Evolutionary conservation across 2,113 vertebrate genomes (phyloP).

Genomic region (Chascanopsetta lugubris): DNA sequence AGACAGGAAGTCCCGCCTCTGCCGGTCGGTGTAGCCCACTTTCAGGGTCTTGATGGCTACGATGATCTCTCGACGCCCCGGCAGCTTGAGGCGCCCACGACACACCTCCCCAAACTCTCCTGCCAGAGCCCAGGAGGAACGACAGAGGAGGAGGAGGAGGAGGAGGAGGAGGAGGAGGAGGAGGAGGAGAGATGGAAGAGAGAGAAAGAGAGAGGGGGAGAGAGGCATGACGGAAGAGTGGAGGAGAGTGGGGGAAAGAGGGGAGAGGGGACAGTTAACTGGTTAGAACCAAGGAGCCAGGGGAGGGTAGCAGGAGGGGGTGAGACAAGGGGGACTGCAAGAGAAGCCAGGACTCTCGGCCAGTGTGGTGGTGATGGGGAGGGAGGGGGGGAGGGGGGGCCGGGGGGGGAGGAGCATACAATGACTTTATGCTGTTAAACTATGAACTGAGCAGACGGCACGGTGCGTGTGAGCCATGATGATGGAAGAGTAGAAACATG

Average conservation of each 20-base stretch:
- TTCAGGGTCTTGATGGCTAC: conserved; percentile 99
- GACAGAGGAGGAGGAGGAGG: conserved; percentile 59
- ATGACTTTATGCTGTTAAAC: conserved; percentile 48
- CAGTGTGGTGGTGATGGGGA: conserved; percentile 53
- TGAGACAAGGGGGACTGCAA: conserved; percentile 57
- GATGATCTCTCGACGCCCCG: conserved; percentile 93
- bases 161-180: conserved; percentile 49
- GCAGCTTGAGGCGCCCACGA: conserved; percentile 93
- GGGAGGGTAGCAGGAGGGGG: conserved; percentile 64
- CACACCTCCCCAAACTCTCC: conserved; percentile 99
- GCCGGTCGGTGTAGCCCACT: conserved; percentile 95
- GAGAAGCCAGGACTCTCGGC: conserved; percentile 65
- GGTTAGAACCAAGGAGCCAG: conserved; percentile 82
- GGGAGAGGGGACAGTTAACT: conserved; percentile 81
- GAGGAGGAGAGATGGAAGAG: conserved; percentile 44
- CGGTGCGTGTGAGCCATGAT: conserved; percentile 38
- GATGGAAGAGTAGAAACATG: conserved; percentile 13
- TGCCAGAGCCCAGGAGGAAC: conserved; percentile 71
- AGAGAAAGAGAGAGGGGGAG: conserved; percentile 59
- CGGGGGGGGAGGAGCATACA: conserved; percentile 48
- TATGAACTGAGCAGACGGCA: conserved; percentile 34
- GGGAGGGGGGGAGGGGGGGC: conserved; percentile 32
- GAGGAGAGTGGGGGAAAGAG: conserved; percentile 74
- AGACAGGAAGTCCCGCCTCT: conserved; percentile 95
- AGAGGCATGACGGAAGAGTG: conserved; percentile 75